These are phyloP conservation scores for Folsomia candida DNA, from an alignment of 2,888 invertebrate species.

Conservation along the genomic window DNA sequence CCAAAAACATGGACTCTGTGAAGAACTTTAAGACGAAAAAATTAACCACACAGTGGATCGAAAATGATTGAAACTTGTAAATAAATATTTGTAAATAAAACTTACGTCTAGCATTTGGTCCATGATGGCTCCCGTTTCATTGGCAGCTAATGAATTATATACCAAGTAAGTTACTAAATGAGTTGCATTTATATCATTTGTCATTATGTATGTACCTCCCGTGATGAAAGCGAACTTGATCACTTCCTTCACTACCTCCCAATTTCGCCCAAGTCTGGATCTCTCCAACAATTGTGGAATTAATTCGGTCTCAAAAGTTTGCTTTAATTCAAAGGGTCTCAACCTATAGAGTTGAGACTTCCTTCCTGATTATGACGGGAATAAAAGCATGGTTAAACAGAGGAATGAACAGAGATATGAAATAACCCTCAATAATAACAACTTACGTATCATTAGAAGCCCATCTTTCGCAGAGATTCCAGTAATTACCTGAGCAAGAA, in stretches of 20 bases:
- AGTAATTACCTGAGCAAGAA: too few relatives aligned
- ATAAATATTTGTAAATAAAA: too few relatives aligned
- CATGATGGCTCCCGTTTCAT: conserved; percentile 48
- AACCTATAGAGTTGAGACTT: conserved; percentile 46
- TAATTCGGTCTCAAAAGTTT: conserved; percentile 46
- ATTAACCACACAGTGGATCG: too few relatives aligned
- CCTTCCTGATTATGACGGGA: too few relatives aligned
- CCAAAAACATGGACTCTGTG: conserved; percentile 61
- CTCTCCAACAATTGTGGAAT: conserved; percentile 47
- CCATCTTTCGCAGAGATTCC: conserved; percentile 69
- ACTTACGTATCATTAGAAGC: conserved; percentile 60
- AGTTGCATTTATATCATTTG: too few relatives aligned
- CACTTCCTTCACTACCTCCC: conserved; percentile 47
- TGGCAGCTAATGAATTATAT: too few relatives aligned
- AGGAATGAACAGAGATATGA: too few relatives aligned
- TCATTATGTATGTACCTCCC: too few relatives aligned
- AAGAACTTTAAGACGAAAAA: conserved; percentile 56
- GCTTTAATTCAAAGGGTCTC: conserved; percentile 45
- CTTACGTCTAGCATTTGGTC: conserved; percentile 50
- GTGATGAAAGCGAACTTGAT: conserved; percentile 50
- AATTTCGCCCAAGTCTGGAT: conserved; percentile 43
- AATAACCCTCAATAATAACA: too few relatives aligned
- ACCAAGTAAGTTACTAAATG: too few relatives aligned
- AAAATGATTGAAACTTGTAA: too few relatives aligned
- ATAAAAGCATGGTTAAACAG: too few relatives aligned